Base-by-base conservation (phyloP, 2,113 vertebrate species). In the Perca fluviatilis region DNA sequence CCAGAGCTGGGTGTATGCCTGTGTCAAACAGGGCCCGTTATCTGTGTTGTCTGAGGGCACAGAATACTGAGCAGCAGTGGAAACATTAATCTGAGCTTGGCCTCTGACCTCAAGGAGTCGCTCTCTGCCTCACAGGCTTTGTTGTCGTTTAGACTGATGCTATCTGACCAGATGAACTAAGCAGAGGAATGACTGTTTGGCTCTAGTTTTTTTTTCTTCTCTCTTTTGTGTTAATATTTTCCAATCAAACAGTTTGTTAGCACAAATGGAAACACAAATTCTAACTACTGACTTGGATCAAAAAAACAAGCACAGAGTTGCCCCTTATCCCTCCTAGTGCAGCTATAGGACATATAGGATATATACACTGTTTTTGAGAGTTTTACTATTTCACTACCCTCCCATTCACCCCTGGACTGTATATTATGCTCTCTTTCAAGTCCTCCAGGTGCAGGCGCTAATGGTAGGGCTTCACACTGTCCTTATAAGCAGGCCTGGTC, bases 341-440 rank as follows among this genome's bases (percentile, higher is more conserved):
- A 56, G 69, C 47, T 85, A 61, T 43, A 43, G 40, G 40, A 11
- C 10, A 43, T 43, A 43, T 43, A 43, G 2, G 9, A 43, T 43
- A 82, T 64, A 43, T 47, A 60, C 21, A 49, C 23, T 57, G n/a
- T 74, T 85, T 82, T 69, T 74, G 19, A 25, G 66, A 81, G 71
- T 72, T 86, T 75, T 65, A 82, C 68, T 56, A 69, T 74, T 68
- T 51, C 68, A 10, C 50, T 85, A 82, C 76, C 83, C 86, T 89
- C 62, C 62, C 72, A 62, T 65, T 92, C 74, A 90, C 80, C 87
- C 84, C 81, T 81, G 70, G 53, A 72, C 57, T 79, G 80, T 89
- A 83, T 84, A 85, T 89, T 86, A 87, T 83, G 71, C 46, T 85
- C 23, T 90, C 86, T 90, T 92, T 92, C 77, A 92, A 82, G 89